phyloP scores from a whole-genome alignment of 1,140 invertebrate genomes.

The Pantala flavescens region DNA sequence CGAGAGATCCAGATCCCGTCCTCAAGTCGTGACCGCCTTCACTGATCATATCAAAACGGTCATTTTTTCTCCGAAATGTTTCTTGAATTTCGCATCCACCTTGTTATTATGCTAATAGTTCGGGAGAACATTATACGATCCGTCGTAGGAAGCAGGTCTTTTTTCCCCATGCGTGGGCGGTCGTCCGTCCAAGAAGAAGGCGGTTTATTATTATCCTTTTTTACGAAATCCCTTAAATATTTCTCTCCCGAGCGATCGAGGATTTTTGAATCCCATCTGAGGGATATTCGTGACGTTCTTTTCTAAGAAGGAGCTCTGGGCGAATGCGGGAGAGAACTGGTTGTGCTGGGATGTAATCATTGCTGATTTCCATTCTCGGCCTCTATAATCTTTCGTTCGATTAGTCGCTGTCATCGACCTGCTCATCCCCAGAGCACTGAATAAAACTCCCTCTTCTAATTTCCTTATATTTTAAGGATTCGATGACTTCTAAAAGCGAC shows the following conservation, averaged over 20 bases:
- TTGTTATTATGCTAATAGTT: constrained; percentile 3
- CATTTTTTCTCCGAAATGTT: not conserved
- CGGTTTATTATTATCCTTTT: not conserved
- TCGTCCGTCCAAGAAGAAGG: not conserved
- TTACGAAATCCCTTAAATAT: not conserved
- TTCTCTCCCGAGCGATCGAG: no score
- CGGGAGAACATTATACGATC: not conserved
- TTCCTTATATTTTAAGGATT: no score
- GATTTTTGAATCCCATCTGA: no score
- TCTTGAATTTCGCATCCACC: not conserved
- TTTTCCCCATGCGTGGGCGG: not conserved
- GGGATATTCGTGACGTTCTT: not conserved
- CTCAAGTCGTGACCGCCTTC: not conserved
- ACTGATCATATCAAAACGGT: not conserved
- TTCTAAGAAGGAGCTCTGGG: not conserved
- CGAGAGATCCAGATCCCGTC: not conserved
- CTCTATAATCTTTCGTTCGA: not conserved
- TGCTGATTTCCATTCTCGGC: not conserved
- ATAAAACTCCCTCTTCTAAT: no score
- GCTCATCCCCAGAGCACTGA: not conserved
- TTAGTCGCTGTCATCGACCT: not conserved
- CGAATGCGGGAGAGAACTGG: not conserved
- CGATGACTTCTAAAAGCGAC: no score
- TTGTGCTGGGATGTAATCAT: not conserved
- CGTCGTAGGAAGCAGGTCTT: not conserved